Conservation (phyloP, 2,888 invertebrate genomes). For the Eristalis arbustorum region DNA sequence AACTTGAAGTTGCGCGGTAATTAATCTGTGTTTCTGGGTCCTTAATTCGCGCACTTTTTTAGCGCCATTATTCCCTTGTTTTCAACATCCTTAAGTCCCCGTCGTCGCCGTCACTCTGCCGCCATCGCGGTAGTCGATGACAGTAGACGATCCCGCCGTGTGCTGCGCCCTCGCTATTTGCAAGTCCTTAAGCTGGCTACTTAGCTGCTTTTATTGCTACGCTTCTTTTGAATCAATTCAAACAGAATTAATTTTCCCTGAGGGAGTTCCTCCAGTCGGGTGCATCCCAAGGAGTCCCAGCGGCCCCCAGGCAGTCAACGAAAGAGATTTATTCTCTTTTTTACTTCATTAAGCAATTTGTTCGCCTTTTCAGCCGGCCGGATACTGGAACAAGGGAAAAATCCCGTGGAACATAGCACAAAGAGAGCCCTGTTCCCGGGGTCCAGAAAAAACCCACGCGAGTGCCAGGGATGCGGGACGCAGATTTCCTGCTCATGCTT, state of each 20-base stretch:
- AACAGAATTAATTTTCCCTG: slow-evolving; percentile 69
- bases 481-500: slow-evolving; percentile 19
- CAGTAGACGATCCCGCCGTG: neutral
- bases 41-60: slow-evolving; percentile 37
- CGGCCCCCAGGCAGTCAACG: slow-evolving; percentile 3
- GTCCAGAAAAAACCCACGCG: neutral
- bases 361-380: slow-evolving; percentile 10
- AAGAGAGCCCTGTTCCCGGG: neutral
- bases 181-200: slow-evolving; percentile 22
- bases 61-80: slow-evolving; percentile 17
- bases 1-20: slow-evolving; percentile 15
- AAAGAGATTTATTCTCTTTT: slow-evolving; percentile 65
- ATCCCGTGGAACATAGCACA: slow-evolving; percentile 51
- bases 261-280: slow-evolving; percentile 46
- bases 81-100: slow-evolving; percentile 23
- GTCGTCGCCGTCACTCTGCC: neutral
- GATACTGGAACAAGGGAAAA: slow-evolving; percentile 19
- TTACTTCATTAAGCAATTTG: slow-evolving; percentile 70
- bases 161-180: neutral
- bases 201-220: slow-evolving; percentile 45
- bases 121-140: neutral
- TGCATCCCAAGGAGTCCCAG: neutral
- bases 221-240: slow-evolving; percentile 62
- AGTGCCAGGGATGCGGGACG: slow-evolving; percentile 1
- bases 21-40: slow-evolving; percentile 44